Conservation (phyloP, 2,113 vertebrate genomes). For the Origma solitaria region DNA sequence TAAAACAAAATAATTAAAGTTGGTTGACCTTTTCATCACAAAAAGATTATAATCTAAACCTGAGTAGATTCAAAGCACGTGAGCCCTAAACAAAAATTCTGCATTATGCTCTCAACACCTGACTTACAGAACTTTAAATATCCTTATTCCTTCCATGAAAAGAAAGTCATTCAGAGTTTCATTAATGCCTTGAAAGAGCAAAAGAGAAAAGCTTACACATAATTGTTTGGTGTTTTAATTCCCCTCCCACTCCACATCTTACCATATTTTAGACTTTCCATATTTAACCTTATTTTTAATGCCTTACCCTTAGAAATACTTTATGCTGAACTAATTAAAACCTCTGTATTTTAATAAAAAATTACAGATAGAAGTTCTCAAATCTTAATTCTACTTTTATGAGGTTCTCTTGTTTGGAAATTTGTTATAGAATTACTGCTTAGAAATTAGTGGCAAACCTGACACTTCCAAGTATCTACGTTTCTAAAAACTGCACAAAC, state of each 20-base stretch:
- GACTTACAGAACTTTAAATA: neutral
- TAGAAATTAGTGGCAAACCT: neutral
- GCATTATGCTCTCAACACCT: neutral
- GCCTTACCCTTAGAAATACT: neutral
- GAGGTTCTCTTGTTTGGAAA: neutral
- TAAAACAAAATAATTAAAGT: neutral
- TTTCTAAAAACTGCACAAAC: neutral
- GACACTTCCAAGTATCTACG: neutral
- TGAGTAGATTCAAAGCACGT: neutral
- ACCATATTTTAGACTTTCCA: neutral
- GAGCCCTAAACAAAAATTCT: neutral
- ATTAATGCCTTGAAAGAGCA: neutral
- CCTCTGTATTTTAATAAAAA: neutral
- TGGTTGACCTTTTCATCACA: neutral
- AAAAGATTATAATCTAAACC: neutral
- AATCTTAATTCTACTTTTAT: neutral
- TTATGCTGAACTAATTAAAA: neutral
- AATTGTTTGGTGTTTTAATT: neutral
- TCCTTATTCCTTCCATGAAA: neutral
- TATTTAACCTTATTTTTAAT: neutral
- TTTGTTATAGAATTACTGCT: neutral
- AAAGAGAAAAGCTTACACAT: neutral
- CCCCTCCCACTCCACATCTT: neutral
- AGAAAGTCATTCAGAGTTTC: neutral
- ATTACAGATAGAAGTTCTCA: neutral